A percentile compares a stretch with the other conserved stretches of the same genome.
These are phyloP conservation scores for Spatula versicolor DNA, from an alignment of 2,797 vertebrate species.

Conservation along the genomic window DNA sequence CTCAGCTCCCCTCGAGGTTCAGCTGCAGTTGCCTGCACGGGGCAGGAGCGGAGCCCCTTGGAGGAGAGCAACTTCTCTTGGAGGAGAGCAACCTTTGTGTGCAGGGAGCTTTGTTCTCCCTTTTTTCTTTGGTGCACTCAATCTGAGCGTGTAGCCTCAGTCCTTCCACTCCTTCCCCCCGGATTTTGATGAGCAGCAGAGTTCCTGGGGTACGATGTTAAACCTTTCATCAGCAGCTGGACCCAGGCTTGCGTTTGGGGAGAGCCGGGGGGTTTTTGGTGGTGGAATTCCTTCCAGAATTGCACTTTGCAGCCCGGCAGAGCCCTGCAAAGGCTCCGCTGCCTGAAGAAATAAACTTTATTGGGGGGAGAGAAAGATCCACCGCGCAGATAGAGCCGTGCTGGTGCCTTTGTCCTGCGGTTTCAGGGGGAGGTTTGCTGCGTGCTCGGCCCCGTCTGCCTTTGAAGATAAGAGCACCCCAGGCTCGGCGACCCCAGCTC, in stretches of 20 bases:
- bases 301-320: background rate
- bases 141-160: background rate
- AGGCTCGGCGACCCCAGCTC: background rate
- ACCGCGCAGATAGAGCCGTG: accelerated
- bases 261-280: background rate
- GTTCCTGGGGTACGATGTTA: no score
- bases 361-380: background rate
- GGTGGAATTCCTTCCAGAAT: background rate
- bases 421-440: background rate
- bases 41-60: background rate
- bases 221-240: background rate
- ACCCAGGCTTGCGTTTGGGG: background rate
- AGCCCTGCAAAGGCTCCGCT: background rate
- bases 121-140: background rate
- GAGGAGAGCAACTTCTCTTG: no score
- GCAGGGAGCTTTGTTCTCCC: background rate
- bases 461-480: background rate
- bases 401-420: background rate
- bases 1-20: background rate
- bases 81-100: background rate
- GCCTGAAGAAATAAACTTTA: background rate
- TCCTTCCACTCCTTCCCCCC: background rate
- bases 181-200: background rate
- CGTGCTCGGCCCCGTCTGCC: background rate
- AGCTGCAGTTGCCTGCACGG: background rate